Evolutionary conservation across 2,797 vertebrate genomes (phyloP), one percentile per base, ranked within the genome.

Genomic region (Adrianichthys oophorus): DNA sequence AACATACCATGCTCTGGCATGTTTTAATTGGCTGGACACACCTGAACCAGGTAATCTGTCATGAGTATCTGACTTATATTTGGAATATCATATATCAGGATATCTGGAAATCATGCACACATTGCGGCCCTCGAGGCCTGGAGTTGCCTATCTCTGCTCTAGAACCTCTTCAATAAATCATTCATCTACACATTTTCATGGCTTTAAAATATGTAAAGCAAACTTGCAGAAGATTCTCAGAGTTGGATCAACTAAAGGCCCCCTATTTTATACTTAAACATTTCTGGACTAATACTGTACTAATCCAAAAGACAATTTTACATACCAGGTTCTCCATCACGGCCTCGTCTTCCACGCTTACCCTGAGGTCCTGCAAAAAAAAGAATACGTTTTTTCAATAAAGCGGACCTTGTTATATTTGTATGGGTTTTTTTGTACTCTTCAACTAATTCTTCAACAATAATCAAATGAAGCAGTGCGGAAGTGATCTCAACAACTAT

Each of bases 341-440:
- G 94, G 78, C 98, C 98, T 78, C 95, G 92, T 91, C 97, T 96
- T 87, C 98, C 98, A 85, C 96, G 92, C 87, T 98, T 98, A 69
- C 98, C 98, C 1, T 95, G 95, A 90, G 96, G 97, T 85, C 98
- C 98, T 99, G 87, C 68, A 91, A 73, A 72, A 46, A 66, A 8
- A 52, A 58, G 75, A 45, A 74, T 17, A 68, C 74, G 53, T 60
- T 44, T 63, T 65, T 64, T 66, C 26, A 60, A 61, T 69, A 18
- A 65, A 60, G 52, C 66, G 54, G 47, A 77, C 77, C 72, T 55
- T 79, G 50, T 69, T 23, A 60, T 15, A 58, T 70, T 79, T 59
- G 48, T 65, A 37, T 24, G 52, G 0, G 7, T 32, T 32, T 32
- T 32, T 32, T 32, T 32, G 29, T 32, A 32, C 10, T 32, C 29